Conservation (phyloP, 2,888 invertebrate species). For the Chorisops tibialis region DNA sequence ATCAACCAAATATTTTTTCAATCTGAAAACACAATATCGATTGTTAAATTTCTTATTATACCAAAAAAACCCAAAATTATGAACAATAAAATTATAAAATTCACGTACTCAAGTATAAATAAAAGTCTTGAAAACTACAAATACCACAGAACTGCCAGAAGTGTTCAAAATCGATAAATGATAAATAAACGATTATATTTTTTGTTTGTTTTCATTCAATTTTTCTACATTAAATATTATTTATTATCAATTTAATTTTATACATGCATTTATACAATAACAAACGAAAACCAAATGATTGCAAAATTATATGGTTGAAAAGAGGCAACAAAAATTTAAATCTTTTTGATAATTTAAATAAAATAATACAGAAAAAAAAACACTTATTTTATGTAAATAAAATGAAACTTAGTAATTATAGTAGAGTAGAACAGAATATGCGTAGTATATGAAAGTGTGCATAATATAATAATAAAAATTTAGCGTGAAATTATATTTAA, state of each 20-base stretch:
- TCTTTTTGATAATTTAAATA: not conserved
- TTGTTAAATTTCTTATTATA: too few relatives aligned
- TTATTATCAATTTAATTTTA: constrained; percentile 8
- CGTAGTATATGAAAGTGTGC: not conserved
- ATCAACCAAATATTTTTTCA: too few relatives aligned
- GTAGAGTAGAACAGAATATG: not conserved
- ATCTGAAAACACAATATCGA: too few relatives aligned
- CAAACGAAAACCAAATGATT: not conserved
- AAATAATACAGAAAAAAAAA: not conserved
- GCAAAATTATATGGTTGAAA: not conserved
- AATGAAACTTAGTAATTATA: not conserved
- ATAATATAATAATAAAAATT: not conserved
- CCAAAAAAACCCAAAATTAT: too few relatives aligned
- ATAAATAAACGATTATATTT: constrained; percentile 21
- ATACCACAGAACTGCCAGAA: constrained; percentile 22
- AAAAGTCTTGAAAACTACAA: not conserved
- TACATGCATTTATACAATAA: not conserved
- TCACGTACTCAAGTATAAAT: too few relatives aligned
- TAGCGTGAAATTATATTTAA: constrained; percentile 19
- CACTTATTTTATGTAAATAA: not conserved
- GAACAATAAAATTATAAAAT: too few relatives aligned
- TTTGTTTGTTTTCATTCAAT: constrained; percentile 16
- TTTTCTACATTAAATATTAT: constrained; percentile 6
- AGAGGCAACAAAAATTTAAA: not conserved
- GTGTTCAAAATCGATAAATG: constrained; percentile 13